Evolutionary conservation across 2,888 invertebrate genomes (phyloP).

Genomic region (Ichneumoninae sp.): DNA sequence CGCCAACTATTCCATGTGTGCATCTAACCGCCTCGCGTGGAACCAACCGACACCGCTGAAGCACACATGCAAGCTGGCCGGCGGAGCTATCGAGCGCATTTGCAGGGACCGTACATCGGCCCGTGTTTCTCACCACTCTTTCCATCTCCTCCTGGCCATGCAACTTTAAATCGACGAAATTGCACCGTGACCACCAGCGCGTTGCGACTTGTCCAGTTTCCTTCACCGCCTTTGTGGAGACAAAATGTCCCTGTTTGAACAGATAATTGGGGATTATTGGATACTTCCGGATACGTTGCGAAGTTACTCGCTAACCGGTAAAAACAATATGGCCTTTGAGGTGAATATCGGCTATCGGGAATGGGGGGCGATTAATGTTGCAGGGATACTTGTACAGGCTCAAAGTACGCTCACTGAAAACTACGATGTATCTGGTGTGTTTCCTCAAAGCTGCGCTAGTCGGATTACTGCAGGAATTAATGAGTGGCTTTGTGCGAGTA

Average conservation of each 20-base stretch:
- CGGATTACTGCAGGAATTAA: no score
- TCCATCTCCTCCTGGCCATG: slow-evolving; percentile 46
- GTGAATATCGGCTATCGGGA: no score
- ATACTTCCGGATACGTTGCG: not conserved
- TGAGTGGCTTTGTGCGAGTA: no score
- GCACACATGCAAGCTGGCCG: not conserved
- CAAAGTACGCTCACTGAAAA: no score
- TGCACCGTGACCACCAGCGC: slow-evolving; percentile 37
- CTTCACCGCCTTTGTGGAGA: not conserved
- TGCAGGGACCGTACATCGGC: not conserved
- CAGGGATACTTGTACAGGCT: no score
- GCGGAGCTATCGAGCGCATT: slow-evolving; percentile 5
- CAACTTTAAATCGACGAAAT: slow-evolving; percentile 68
- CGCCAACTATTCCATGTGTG: slow-evolving; percentile 16
- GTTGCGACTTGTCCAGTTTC: not conserved
- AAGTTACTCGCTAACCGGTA: no score
- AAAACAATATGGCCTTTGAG: no score
- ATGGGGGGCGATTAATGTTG: no score
- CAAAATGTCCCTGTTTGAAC: not conserved
- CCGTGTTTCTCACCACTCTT: slow-evolving; percentile 16
- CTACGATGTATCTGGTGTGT: no score
- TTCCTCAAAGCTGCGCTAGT: no score
- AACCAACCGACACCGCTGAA: not conserved
- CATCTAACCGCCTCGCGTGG: not conserved
- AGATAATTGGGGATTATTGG: slow-evolving; percentile 4